Conservation (phyloP, 2,113 vertebrate species). For the mouse (Mus musculus) region DNA sequence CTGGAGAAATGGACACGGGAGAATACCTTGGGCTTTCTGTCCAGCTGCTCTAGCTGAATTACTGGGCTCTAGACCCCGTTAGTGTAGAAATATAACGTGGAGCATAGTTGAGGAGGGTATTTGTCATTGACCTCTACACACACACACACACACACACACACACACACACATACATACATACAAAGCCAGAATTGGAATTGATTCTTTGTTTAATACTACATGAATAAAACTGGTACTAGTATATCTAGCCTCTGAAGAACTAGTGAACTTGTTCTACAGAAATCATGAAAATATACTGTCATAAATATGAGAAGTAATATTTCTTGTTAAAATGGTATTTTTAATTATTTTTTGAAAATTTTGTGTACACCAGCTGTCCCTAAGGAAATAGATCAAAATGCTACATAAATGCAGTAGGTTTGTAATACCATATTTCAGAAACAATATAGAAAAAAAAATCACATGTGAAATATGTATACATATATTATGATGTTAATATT, state of each 20-base stretch:
- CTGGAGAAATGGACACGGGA: not conserved
- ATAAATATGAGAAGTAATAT: not conserved
- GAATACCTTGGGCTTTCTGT: not conserved
- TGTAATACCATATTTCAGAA: slow-evolving; percentile 13
- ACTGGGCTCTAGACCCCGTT: not conserved
- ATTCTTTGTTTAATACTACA: not conserved
- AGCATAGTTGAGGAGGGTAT: not conserved
- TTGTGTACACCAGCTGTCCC: not conserved
- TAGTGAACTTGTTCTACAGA: not conserved
- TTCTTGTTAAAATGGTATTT: not conserved
- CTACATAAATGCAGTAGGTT: not conserved
- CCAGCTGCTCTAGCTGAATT: not conserved
- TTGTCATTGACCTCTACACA: not conserved
- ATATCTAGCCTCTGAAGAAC: not conserved
- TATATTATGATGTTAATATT: not conserved
- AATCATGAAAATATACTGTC: not conserved
- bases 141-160: not conserved
- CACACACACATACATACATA: not conserved
- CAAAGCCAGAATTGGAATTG: not conserved
- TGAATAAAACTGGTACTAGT: not conserved
- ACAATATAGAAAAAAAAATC: not conserved
- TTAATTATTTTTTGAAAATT: not conserved
- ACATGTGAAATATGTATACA: not conserved
- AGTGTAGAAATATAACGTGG: not conserved
- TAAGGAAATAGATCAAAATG: slow-evolving; percentile 40